These are phyloP conservation scores for Pangasius djambal DNA, from an alignment of 2,797 vertebrate genomes.

Conservation along the genomic window DNA sequence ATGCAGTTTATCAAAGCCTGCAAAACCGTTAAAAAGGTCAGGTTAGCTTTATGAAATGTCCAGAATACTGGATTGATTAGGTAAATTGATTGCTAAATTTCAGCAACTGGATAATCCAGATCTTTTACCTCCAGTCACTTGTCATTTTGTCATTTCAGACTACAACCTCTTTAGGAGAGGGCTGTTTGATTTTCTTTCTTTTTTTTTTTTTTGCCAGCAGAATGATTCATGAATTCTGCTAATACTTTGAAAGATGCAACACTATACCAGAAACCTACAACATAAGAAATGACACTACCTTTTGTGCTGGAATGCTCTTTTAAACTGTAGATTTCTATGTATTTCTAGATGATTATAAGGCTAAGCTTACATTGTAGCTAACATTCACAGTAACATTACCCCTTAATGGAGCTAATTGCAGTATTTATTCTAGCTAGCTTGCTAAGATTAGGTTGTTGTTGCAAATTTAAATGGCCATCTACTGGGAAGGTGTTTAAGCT, in stretches of 20 bases:
- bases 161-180: too few relatives aligned
- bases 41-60: neutral
- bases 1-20: neutral
- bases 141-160: neutral
- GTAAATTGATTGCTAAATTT: neutral
- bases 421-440: neutral
- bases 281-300: neutral
- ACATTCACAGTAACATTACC: neutral
- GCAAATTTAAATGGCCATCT: neutral
- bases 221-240: neutral
- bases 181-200: neutral
- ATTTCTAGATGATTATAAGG: neutral
- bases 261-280: neutral
- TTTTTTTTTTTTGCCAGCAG: neutral
- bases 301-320: neutral
- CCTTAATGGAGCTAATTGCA: neutral
- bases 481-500: neutral
- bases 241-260: neutral
- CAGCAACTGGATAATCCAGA: neutral
- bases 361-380: neutral
- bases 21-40: neutral
- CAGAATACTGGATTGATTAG: neutral
- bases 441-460: neutral
- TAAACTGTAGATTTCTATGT: neutral
- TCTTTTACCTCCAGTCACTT: neutral